Evolutionary conservation across 2,113 vertebrate species (phyloP).

Genomic region (Sebastes schlegelii): DNA sequence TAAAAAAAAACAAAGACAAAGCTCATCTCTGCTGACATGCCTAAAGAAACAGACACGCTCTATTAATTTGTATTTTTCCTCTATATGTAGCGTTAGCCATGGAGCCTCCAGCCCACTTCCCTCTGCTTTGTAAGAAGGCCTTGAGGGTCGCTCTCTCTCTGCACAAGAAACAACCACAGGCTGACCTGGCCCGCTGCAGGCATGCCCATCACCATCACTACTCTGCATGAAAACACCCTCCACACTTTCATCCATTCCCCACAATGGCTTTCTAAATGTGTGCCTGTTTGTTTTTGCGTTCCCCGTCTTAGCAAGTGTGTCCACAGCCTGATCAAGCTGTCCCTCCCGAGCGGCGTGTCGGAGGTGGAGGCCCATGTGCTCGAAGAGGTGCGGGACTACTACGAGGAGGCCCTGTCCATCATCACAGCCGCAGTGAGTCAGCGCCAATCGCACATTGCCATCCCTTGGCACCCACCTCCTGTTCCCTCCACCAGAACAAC

Average conservation of each 20-base stretch:
- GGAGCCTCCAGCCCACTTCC: constrained; percentile 90
- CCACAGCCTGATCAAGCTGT: constrained; percentile 90
- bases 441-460: constrained; percentile 62
- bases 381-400: constrained; percentile 89
- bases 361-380: constrained; percentile 84
- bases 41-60: neutral
- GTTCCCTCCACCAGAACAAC: constrained; percentile 50
- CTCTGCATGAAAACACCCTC: constrained; percentile 17
- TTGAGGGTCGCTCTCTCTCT: constrained; percentile 87
- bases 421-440: constrained; percentile 87
- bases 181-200: constrained; percentile 88
- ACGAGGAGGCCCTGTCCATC: constrained; percentile 89
- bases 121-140: constrained; percentile 88
- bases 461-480: constrained; percentile 61
- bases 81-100: constrained; percentile 87
- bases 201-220: constrained; percentile 47
- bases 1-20: constrained; percentile 70
- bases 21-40: neutral
- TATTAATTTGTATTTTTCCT: neutral
- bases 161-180: constrained; percentile 82
- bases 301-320: constrained; percentile 87
- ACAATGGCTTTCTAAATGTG: constrained; percentile 3
- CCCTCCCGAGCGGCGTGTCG: constrained; percentile 83
- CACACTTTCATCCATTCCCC: neutral
- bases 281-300: constrained; percentile 37